Evolutionary conservation across 2,113 vertebrate species (phyloP).

Genomic region (Oryzias javanicus): DNA sequence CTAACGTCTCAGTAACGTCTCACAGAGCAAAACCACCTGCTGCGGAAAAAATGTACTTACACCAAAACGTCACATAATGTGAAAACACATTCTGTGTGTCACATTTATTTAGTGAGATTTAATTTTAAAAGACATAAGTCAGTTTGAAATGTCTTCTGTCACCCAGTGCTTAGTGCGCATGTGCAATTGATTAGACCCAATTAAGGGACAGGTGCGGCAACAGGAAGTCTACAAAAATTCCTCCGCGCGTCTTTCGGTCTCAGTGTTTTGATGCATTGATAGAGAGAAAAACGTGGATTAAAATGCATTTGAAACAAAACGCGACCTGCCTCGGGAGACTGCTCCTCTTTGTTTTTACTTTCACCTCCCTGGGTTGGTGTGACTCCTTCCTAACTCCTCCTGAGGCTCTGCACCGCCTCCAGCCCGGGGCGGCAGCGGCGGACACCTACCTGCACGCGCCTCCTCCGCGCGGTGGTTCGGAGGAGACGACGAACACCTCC

Average conservation of each 20-base stretch:
- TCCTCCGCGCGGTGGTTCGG: too few species aligned
- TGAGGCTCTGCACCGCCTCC: too few species aligned
- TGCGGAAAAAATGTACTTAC: too few species aligned
- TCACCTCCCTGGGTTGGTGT: constrained; percentile 16
- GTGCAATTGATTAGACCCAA: constrained; percentile 28
- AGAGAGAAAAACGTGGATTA: constrained; percentile 8
- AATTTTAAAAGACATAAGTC: too few species aligned
- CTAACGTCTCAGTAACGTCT: too few species aligned
- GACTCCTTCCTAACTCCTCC: not conserved
- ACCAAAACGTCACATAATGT: too few species aligned
- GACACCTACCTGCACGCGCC: not conserved
- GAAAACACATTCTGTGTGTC: too few species aligned
- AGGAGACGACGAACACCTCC: not conserved
- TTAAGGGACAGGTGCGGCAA: constrained; percentile 46
- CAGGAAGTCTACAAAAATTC: constrained; percentile 26
- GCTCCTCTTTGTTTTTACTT: constrained; percentile 33
- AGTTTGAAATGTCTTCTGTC: not conserved
- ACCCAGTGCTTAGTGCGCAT: not conserved
- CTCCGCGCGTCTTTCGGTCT: fast-evolving
- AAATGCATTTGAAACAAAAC: constrained; percentile 47
- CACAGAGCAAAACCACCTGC: too few species aligned
- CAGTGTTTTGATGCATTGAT: constrained; percentile 22
- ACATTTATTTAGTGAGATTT: too few species aligned
- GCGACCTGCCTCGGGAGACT: constrained; percentile 8
- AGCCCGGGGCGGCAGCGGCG: too few species aligned